Base-by-base conservation (phyloP, 2,113 vertebrate species). In the Sialia sialis region DNA sequence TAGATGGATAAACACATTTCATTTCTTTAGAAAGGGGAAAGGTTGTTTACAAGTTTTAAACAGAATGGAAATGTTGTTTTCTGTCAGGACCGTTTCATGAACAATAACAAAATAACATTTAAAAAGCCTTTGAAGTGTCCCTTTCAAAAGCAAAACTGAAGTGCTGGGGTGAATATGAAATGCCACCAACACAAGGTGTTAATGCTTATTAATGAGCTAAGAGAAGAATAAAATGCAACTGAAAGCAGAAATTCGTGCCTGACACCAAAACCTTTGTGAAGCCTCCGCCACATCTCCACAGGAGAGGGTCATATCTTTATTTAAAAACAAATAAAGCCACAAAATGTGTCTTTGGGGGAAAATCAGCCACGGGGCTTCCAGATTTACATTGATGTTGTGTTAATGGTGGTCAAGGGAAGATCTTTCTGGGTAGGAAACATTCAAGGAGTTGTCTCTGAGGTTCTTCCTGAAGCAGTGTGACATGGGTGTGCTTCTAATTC, bases 41-140 rank as follows among this genome's bases (percentile, higher is more conserved):
- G 76, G 82, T 81, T 96, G 93, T 94, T 95, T 94, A 93, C 84
- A 90, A 86, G 85, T 93, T 91, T 74, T 56, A 56, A 93, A 94
- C 44, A 76, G 87, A 93, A 84, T 75, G 80, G 79, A 91, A 94
- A 91, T 76, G 84, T 56, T 90, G 72, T 78, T 95, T 94, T 85
- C 83, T 67, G 60, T 86, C 87, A 88, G 38, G 75, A 89, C 49
- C 10, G 26, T 72, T 93, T 70, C 0, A 5, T 34, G 88, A 95
- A 94, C 91, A 94, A 70, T 63, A 89, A 66, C 4, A 1, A 90
- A 95, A 85, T 87, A 72, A 86, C 60, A 41, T 54, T 94, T 84
- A 51, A 66, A 78, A 88, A 93, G 76, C 85, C 73, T 92, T 96
- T 96, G 58, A 91, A 90, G 59, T 69, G 83, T 55, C 74, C 83